Evolutionary conservation across 2,888 invertebrate genomes (phyloP), one percentile per base, ranked within the genome.

Genomic region (Crossocerus cetratus): DNA sequence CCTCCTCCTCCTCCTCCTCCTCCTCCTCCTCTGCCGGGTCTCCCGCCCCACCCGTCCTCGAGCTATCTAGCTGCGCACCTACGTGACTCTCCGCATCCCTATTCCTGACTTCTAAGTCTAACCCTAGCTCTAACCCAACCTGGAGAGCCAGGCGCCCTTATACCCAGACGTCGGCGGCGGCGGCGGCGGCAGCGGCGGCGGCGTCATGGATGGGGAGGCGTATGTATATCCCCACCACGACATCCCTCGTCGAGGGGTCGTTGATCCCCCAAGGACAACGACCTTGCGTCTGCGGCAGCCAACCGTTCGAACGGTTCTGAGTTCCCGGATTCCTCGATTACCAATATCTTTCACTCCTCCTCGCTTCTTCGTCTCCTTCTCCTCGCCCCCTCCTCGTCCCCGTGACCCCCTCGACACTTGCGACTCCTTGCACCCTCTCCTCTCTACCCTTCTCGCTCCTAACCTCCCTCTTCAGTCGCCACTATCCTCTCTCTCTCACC

Each of bases 201-300:
- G 72, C 82, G 81, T 77, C 82, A 75, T 64, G 80, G 84, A 80
- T 79, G 84, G 83, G 83, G 83, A 83, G 83, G 79, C 81, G 75
- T 81, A 80, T 82, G 73, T 84, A 83, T 76, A 80, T 84, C 84
- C 85, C 86, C 84, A 80, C 83, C 72, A 83, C 72, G 80, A 65
- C 83, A 81, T 78, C 81, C 81, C 82, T 82, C 86, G 86, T 88
- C 87, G 86, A 87, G 86, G 89, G 90, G 88, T 90, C 90, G 89
- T 90, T 90, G 90, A 90, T 89, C 90, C 89, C 88, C 89, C 89
- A 90, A 90, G 90, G 90, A 90, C 90, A 90, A 89, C 88, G 90
- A 90, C 90, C 90, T 89, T 90, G 90, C 87, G 84, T 86, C 87
- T 86, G 86, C 79, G 84, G 85, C 84, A 85, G 86, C 84, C 86